Evolutionary conservation across 2,113 vertebrate species (phyloP).

Genomic region (Gasterosteus nipponicus): DNA sequence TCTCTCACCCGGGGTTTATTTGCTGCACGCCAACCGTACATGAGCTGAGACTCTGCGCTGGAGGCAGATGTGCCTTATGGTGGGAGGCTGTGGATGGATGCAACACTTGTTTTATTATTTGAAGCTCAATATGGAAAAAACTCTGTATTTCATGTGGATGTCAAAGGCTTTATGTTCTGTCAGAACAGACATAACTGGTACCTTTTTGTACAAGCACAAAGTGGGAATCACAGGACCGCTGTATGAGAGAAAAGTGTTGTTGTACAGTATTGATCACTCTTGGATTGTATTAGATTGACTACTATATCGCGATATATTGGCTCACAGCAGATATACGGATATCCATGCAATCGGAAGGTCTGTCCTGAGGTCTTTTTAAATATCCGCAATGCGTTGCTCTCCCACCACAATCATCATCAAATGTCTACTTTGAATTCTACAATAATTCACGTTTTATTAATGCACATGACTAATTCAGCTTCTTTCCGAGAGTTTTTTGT

Average conservation of each 20-base stretch:
- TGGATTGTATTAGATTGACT: neutral
- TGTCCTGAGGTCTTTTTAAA: neutral
- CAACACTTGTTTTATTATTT: slow-evolving; percentile 8
- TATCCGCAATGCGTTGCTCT: neutral
- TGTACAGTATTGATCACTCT: neutral
- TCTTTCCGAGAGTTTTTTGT: too few species aligned
- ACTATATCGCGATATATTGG: neutral
- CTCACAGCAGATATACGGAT: neutral
- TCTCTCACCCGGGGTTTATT: slow-evolving; percentile 74
- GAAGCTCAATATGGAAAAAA: slow-evolving; percentile 43
- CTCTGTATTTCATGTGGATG: slow-evolving; percentile 27
- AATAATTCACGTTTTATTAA: neutral
- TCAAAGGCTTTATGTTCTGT: neutral
- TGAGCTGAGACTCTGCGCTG: slow-evolving; percentile 57
- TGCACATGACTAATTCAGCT: too few species aligned
- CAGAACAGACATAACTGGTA: neutral
- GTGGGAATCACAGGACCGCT: neutral
- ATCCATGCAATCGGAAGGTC: neutral
- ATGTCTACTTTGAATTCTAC: neutral
- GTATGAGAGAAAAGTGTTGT: neutral
- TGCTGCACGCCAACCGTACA: slow-evolving; percentile 50
- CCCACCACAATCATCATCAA: neutral
- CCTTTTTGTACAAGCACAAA: neutral
- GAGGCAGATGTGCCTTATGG: slow-evolving; percentile 44
- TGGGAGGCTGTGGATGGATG: slow-evolving; percentile 55